Base-by-base conservation (phyloP, 2,797 vertebrate species). In the Microcaecilia unicolor region DNA sequence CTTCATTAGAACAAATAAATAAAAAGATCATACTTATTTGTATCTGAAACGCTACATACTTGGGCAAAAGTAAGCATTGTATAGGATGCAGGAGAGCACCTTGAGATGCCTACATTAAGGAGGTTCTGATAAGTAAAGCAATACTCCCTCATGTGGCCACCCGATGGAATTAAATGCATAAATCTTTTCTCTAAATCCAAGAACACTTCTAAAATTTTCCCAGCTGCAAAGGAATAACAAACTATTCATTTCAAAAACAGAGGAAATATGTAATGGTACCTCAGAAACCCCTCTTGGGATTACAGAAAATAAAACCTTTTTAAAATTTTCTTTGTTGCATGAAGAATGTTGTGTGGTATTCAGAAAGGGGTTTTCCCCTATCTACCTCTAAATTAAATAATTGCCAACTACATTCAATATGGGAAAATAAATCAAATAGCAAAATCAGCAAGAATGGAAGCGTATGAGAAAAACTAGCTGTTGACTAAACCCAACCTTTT, bases 141-240 rank as follows among this genome's bases (percentile, higher is more conserved):
- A 67, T 68, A 76, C 75, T 79, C 76, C 76, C 48, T 74, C 76
- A 2, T 60, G 76, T 82, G 80, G 78, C 39, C 40, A 4, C 51
- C 8, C 13, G n/a, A 18, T 10, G 46, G 67, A 49, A 66, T n/a
- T n/a, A n/a, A n/a, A n/a, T n/a, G n/a, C n/a, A 58, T 7, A 44
- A 38, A 35, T n/a, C 48, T 14, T 22, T 28, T 25, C 2, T 3
- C 3, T n/a, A 31, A 15, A 1, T 1, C 13, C 50, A 51, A 23
- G 2, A 18, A 32, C 12, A 14, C 2, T 34, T 33, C 18, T 11
- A 23, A 34, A 27, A 29, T 26, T 29, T 10, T 26, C 44, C 24
- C 2, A 53, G 15, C 11, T 48, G 19, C 8, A 32, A 51, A 39
- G 16, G 32, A 43, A 35, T 18, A 12, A 21, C 4, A 15, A 19